phyloP scores from a whole-genome alignment of 2,113 vertebrate genomes.

The Lucifuga dentata region DNA sequence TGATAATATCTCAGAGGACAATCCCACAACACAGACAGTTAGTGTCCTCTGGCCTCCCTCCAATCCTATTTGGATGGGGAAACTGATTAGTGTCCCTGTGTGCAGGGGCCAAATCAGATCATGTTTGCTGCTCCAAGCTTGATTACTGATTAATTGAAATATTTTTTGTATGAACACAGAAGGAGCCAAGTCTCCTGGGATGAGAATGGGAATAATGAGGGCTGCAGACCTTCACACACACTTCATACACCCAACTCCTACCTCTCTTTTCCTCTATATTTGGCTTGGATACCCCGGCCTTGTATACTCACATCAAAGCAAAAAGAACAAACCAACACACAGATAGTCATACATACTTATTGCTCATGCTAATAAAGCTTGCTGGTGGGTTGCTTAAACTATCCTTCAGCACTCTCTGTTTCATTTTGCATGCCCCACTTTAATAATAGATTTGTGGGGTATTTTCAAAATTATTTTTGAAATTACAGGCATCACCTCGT shows the following conservation, averaged over 20 bases:
- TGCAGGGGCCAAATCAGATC: slow-evolving; percentile 78
- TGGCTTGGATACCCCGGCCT: slow-evolving; percentile 37
- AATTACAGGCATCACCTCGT: background rate
- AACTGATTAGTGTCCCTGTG: slow-evolving; percentile 67
- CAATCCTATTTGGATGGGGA: slow-evolving; percentile 56
- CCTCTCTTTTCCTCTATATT: slow-evolving; percentile 47
- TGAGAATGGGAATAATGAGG: slow-evolving; percentile 55
- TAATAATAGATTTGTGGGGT: slow-evolving; percentile 2
- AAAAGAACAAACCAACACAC: slow-evolving; percentile 49
- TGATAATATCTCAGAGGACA: slow-evolving; percentile 62
- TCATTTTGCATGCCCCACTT: slow-evolving; percentile 13
- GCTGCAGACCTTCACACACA: slow-evolving; percentile 34
- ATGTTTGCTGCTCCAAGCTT: slow-evolving; percentile 74
- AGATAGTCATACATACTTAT: slow-evolving; percentile 57
- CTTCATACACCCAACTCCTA: slow-evolving; percentile 31
- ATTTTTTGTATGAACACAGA: slow-evolving; percentile 38
- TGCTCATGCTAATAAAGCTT: slow-evolving; percentile 52
- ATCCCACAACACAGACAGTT: slow-evolving; percentile 44
- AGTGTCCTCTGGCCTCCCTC: slow-evolving; percentile 61
- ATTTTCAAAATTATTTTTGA: slow-evolving; percentile 15
- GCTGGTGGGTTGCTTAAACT: slow-evolving; percentile 37
- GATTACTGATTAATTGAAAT: slow-evolving; percentile 79
- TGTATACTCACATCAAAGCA: slow-evolving; percentile 60
- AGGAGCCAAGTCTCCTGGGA: slow-evolving; percentile 53
- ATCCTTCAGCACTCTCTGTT: slow-evolving; percentile 19